Conservation (phyloP, 2,797 vertebrate genomes). For the Dermochelys coriacea region DNA sequence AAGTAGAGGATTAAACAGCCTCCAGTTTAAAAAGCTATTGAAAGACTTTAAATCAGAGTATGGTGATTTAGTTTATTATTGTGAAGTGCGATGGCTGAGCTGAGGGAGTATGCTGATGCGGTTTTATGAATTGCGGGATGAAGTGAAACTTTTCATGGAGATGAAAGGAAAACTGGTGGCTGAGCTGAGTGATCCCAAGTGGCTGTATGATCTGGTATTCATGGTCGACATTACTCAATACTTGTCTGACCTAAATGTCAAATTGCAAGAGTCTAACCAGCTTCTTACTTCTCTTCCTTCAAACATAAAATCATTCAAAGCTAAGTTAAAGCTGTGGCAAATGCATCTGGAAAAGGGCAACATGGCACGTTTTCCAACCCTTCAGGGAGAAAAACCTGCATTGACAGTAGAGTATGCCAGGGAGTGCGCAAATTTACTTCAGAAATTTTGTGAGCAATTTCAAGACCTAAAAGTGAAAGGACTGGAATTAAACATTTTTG, state of each 20-base stretch:
- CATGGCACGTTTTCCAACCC: constrained; percentile 18
- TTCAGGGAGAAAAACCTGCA: background rate
- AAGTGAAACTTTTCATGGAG: too few species aligned
- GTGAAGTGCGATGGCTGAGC: background rate
- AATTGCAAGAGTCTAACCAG: constrained; percentile 31
- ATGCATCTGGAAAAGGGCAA: background rate
- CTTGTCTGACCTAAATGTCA: constrained; percentile 36
- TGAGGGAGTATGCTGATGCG: background rate
- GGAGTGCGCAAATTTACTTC: background rate
- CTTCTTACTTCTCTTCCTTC: constrained; percentile 48
- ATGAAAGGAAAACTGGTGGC: too few species aligned
- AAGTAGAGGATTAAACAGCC: background rate
- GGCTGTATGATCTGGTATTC: too few species aligned
- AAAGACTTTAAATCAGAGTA: background rate
- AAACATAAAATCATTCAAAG: constrained; percentile 53
- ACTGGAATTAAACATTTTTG: background rate
- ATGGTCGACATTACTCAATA: background rate
- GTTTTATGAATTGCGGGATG: too few species aligned
- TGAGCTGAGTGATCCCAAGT: too few species aligned
- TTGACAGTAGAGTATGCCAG: background rate
- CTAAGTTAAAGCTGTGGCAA: constrained; percentile 44
- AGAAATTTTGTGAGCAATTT: background rate
- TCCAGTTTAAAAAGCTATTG: background rate
- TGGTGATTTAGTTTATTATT: background rate
- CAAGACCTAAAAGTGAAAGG: background rate